Percentiles rank a stretch among this genome's conserved stretches.
Evolutionary conservation across 2,797 vertebrate species (phyloP).

Genomic region (Poeciliopsis turneri): DNA sequence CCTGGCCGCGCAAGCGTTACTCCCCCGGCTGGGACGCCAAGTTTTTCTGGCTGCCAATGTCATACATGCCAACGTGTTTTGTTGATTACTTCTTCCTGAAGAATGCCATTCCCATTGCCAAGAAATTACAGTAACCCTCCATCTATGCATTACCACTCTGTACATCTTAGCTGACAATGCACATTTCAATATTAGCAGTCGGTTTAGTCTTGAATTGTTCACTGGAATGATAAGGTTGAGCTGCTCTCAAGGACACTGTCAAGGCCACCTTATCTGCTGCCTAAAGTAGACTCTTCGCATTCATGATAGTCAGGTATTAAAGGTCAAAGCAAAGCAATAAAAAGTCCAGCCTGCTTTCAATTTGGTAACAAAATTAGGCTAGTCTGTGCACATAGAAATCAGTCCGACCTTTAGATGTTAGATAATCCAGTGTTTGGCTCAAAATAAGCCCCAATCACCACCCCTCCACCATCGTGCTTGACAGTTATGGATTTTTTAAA

Average conservation of each 20-base stretch:
- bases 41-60: constrained; percentile 86
- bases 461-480: not conserved
- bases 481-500: not conserved
- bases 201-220: not conserved
- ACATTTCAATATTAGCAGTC: not conserved
- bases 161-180: not conserved
- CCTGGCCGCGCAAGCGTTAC: constrained; percentile 85
- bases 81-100: constrained; percentile 71
- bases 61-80: constrained; percentile 84
- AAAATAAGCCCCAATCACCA: not conserved
- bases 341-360: not conserved
- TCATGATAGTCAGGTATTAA: not conserved
- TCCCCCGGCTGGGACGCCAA: constrained; percentile 89
- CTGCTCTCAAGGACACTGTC: not conserved
- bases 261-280: constrained; percentile 35
- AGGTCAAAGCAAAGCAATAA: constrained; percentile 16
- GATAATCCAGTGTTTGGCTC: not conserved
- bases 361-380: not conserved
- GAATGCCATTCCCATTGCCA: constrained; percentile 57
- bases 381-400: not conserved
- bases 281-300: not conserved
- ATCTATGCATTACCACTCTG: not conserved
- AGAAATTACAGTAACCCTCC: constrained; percentile 19
- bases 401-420: not conserved
- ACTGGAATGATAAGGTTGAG: not conserved